Conservation (phyloP, 2,888 invertebrate species). For the Alsophila aescularia region DNA sequence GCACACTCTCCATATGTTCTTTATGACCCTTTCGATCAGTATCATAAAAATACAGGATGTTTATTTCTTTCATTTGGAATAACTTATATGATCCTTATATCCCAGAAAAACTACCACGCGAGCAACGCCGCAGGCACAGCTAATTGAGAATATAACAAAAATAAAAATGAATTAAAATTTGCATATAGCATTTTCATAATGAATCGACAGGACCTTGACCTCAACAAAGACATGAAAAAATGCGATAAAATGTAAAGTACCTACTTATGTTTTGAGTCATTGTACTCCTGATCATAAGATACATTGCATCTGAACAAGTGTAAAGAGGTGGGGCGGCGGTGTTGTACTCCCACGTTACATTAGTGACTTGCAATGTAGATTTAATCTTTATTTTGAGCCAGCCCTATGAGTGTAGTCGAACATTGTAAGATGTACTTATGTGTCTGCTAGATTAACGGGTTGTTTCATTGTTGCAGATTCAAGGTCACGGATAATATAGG, state of each 20-base stretch:
- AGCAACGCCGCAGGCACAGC: no score
- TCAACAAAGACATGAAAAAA: not conserved
- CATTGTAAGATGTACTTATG: not conserved
- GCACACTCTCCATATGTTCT: no score
- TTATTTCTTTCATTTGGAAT: no score
- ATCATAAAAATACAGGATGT: no score
- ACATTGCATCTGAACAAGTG: slow-evolving; percentile 29
- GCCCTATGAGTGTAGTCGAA: slow-evolving; percentile 15
- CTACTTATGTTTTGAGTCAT: slow-evolving; percentile 4
- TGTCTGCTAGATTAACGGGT: slow-evolving; percentile 1
- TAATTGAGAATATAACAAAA: no score
- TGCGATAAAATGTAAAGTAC: not conserved
- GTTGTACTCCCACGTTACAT: slow-evolving; percentile 30
- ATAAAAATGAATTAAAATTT: no score
- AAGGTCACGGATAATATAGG: not conserved
- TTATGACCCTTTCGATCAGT: no score
- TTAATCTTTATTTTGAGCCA: slow-evolving; percentile 12
- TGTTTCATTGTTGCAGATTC: not conserved
- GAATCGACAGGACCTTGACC: slow-evolving; percentile 5
- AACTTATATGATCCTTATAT: no score
- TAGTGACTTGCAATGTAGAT: slow-evolving; percentile 15
- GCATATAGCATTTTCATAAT: no score
- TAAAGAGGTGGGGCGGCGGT: slow-evolving; percentile 26
- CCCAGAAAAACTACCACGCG: no score
- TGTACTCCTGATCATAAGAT: slow-evolving; percentile 3